A percentile compares a stretch with the other conserved stretches of the same genome.
Conservation (phyloP, 2,113 vertebrate species). For the Sprattus sprattus region DNA sequence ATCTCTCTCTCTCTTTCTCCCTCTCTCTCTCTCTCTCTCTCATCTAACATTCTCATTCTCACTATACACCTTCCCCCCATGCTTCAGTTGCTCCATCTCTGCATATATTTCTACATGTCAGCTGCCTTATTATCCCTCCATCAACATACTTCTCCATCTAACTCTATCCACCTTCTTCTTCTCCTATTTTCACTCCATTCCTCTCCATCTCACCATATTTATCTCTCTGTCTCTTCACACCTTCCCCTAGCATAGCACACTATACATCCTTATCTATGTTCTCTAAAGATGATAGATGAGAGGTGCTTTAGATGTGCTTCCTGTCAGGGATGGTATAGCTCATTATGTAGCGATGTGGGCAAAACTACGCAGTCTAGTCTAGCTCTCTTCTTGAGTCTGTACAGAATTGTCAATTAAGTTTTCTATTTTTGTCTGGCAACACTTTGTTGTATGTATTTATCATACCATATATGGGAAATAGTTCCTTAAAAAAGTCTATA, state of each 20-base stretch:
- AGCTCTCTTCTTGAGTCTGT: not conserved
- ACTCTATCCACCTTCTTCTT: not conserved
- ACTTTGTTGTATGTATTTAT: not conserved
- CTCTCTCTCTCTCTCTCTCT: not conserved
- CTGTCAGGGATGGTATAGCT: not conserved
- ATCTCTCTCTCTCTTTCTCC: not conserved
- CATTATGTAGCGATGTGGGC: not conserved
- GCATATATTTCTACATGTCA: not conserved
- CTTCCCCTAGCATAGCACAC: not conserved
- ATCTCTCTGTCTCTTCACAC: not conserved
- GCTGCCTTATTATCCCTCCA: not conserved
- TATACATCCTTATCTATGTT: not conserved
- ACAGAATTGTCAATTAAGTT: not conserved
- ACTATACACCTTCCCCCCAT: not conserved
- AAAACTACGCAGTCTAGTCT: not conserved
- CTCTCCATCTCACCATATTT: conserved; percentile 21
- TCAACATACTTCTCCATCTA: not conserved
- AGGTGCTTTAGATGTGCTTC: not conserved
- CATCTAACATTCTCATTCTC: not conserved
- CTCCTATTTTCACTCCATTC: not conserved
- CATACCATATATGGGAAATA: not conserved
- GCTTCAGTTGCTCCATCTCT: not conserved
- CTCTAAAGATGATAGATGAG: no score
- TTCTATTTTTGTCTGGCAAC: not conserved
- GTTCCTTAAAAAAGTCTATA: not conserved